Evolutionary conservation across 1,140 invertebrate genomes (phyloP).

Genomic region (Odontomachus brunneus): DNA sequence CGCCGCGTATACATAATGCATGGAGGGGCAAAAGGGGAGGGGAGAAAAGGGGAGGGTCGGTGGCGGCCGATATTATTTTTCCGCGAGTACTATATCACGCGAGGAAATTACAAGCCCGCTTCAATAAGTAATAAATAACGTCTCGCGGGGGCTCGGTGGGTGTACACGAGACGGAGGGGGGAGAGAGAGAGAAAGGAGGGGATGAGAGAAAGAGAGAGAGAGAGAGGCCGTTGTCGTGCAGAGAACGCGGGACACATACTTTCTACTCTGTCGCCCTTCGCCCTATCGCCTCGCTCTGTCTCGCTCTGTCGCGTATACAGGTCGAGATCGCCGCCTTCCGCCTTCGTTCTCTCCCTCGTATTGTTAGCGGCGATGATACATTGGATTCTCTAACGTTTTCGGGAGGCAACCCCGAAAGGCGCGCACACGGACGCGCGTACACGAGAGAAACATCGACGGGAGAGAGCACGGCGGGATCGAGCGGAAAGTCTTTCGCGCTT

Average conservation of each 20-base stretch:
- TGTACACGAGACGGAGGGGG: neutral
- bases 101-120: constrained; percentile 79
- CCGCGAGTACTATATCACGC: constrained; percentile 75
- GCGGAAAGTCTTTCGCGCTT: constrained; percentile 57
- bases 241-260: constrained; percentile 41
- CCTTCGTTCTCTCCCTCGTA: constrained; percentile 35
- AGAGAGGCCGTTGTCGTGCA: constrained; percentile 48
- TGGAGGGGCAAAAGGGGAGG: constrained; percentile 32
- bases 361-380: constrained; percentile 74
- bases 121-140: constrained; percentile 82
- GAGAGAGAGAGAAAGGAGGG: neutral
- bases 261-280: constrained; percentile 27
- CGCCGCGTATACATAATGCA: constrained; percentile 75
- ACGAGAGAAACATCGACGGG: constrained; percentile 41
- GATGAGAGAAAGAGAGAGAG: constrained; percentile 9
- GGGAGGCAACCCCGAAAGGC: constrained; percentile 53
- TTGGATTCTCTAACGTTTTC: constrained; percentile 61
- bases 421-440: constrained; percentile 20
- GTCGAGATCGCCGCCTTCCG: neutral
- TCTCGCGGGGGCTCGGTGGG: constrained; percentile 54
- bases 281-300: constrained; percentile 13
- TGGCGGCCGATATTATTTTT: constrained; percentile 78
- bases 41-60: neutral
- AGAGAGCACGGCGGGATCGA: neutral
- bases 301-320: neutral